These are phyloP conservation scores for Athalia cordata DNA, from an alignment of 2,888 invertebrate species.

Conservation along the genomic window DNA sequence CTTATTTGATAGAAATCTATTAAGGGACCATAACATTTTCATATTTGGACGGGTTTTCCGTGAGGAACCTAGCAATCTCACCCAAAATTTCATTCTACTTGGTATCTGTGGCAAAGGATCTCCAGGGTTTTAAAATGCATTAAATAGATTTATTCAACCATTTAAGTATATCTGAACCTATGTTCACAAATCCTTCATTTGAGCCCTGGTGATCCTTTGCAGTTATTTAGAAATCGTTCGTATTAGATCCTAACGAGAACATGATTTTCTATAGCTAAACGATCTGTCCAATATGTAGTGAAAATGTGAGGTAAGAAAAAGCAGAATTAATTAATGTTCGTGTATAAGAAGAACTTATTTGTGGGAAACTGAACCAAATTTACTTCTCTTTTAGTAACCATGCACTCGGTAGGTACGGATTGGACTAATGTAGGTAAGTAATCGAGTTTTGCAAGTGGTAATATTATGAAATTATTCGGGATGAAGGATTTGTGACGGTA, in stretches of 20 bases:
- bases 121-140: conserved; percentile 39
- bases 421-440: neutral
- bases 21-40: conserved; percentile 46
- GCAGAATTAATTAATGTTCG: neutral
- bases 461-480: conserved; percentile 4
- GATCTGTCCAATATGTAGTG: neutral
- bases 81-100: conserved; percentile 48
- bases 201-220: conserved; percentile 30
- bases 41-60: conserved; percentile 43
- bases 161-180: conserved; percentile 4
- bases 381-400: neutral
- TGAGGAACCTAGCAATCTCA: conserved; percentile 35
- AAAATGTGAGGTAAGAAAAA: neutral
- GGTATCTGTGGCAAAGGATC: conserved; percentile 51
- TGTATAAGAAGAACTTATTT: neutral
- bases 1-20: conserved; percentile 47
- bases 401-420: neutral
- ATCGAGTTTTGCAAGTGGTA: neutral
- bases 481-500: conserved; percentile 35
- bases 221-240: neutral
- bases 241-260: neutral
- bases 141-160: neutral
- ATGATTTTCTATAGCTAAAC: neutral
- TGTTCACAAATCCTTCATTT: conserved; percentile 41
- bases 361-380: neutral